Evolutionary conservation across 2,888 invertebrate genomes (phyloP).

Genomic region (Eudiplozoon nipponicum): DNA sequence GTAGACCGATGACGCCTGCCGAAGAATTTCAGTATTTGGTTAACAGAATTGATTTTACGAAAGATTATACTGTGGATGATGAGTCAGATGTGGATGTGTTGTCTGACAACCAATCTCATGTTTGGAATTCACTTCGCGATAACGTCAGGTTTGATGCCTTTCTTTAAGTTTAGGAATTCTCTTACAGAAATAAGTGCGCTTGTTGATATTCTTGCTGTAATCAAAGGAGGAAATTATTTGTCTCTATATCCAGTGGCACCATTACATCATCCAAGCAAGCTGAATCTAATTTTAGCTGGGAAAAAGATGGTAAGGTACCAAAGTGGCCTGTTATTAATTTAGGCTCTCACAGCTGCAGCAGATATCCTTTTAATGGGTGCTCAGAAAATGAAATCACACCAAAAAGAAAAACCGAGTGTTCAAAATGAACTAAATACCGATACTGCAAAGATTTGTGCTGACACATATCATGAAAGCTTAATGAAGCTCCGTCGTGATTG

Average conservation of each 20-base stretch:
- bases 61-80: neutral
- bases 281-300: neutral
- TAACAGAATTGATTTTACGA: neutral
- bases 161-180: neutral
- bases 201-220: neutral
- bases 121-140: neutral
- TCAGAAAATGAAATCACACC: neutral
- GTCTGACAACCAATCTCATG: neutral
- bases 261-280: neutral
- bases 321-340: no score
- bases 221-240: neutral
- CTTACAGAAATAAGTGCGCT: neutral
- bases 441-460: neutral
- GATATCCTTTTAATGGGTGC: neutral
- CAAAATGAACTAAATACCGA: no score
- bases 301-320: neutral
- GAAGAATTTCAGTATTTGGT: neutral
- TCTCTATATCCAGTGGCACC: neutral
- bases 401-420: neutral
- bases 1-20: neutral
- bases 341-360: neutral
- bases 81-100: no score
- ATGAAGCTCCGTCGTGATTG: neutral
- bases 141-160: neutral
- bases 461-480: neutral